A percentile compares a stretch with the other conserved stretches of the same genome.
phyloP scores from a whole-genome alignment of 1,140 invertebrate species.

The Drosophila mayri region DNA sequence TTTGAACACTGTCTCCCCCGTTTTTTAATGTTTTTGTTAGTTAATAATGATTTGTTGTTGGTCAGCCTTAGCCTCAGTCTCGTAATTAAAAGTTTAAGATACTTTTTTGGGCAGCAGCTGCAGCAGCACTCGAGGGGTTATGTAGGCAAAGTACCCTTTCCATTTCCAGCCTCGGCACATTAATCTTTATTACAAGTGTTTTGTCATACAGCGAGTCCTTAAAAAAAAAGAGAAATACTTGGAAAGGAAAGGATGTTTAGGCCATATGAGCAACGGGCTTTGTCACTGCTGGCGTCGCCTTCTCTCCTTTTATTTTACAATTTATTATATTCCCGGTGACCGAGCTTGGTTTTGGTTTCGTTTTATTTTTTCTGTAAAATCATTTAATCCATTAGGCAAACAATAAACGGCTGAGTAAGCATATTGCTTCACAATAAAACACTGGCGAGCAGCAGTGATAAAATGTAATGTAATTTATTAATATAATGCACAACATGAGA shows the following conservation, averaged over 20 bases:
- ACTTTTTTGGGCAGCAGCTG: slow-evolving; percentile 72
- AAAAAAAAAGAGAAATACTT: neutral
- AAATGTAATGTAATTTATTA: slow-evolving; percentile 79
- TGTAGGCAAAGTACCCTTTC: slow-evolving; percentile 62
- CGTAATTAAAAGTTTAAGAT: slow-evolving; percentile 82
- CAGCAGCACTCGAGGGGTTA: slow-evolving; percentile 42
- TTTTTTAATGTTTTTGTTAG: slow-evolving; percentile 54
- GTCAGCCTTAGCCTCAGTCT: slow-evolving; percentile 50
- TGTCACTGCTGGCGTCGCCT: slow-evolving; percentile 64
- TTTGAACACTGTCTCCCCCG: neutral
- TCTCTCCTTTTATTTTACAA: slow-evolving; percentile 73
- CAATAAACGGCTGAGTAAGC: slow-evolving; percentile 83
- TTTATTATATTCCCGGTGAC: slow-evolving; percentile 70
- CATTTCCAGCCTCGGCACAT: slow-evolving; percentile 36
- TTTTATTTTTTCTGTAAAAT: slow-evolving; percentile 62
- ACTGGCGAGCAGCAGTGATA: slow-evolving; percentile 65
- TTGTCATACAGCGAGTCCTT: slow-evolving; percentile 62
- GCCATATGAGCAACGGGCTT: slow-evolving; percentile 54
- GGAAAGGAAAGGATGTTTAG: slow-evolving; percentile 32
- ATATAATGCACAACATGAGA: slow-evolving; percentile 67
- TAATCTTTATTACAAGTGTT: slow-evolving; percentile 83
- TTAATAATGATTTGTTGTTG: slow-evolving; percentile 78
- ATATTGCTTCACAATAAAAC: slow-evolving; percentile 80
- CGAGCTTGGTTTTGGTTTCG: slow-evolving; percentile 38
- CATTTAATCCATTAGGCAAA: slow-evolving; percentile 83